These are phyloP conservation scores for Mesoligia furuncula DNA, from an alignment of 2,888 invertebrate species.

Conservation along the genomic window DNA sequence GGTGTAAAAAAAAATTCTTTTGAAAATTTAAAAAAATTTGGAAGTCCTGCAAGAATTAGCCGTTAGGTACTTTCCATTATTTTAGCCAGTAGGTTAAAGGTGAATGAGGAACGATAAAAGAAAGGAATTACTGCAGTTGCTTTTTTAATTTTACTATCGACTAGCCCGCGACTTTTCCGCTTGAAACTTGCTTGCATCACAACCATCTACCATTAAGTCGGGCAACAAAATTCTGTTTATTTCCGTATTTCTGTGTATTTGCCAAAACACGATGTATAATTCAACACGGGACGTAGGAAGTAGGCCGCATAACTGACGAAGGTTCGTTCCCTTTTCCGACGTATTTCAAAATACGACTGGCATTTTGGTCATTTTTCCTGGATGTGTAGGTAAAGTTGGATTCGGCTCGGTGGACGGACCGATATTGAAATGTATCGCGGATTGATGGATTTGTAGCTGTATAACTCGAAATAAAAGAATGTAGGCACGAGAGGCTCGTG, in stretches of 20 bases:
- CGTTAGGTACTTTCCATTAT: neutral
- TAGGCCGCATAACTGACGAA: constrained; percentile 59
- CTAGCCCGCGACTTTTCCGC: neutral
- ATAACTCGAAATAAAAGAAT: neutral
- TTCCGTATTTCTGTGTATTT: constrained; percentile 42
- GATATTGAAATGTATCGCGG: constrained; percentile 29
- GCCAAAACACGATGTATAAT: constrained; percentile 64
- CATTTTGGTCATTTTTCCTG: constrained; percentile 29
- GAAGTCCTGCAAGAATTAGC: neutral
- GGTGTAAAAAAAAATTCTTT: neutral
- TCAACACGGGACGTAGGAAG: constrained; percentile 57
- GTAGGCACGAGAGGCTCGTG: neutral
- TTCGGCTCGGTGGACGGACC: neutral
- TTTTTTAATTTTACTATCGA: neutral
- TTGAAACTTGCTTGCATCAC: neutral
- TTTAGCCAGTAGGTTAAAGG: no score
- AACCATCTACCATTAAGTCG: neutral
- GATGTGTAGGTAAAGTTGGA: constrained; percentile 42
- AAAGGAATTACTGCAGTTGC: neutral
- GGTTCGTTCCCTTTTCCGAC: constrained; percentile 55
- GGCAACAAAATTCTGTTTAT: constrained; percentile 27
- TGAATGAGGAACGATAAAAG: neutral
- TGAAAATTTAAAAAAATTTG: neutral
- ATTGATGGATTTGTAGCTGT: constrained; percentile 11
- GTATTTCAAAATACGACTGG: constrained; percentile 48